Evolutionary conservation across 1,140 invertebrate species (phyloP).

Genomic region (Plectrocnemia conspersa): DNA sequence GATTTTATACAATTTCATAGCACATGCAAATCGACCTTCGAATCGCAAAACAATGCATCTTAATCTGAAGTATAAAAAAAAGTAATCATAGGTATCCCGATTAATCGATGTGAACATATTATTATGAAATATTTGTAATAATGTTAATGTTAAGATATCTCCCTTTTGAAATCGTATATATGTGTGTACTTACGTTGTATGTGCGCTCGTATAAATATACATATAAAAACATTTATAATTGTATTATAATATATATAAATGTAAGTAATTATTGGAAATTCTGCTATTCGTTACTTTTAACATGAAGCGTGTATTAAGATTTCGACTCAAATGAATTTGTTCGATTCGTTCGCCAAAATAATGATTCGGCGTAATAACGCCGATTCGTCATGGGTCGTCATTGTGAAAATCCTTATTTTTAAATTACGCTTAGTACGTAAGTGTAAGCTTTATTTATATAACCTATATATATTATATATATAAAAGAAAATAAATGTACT

Average conservation of each 20-base stretch:
- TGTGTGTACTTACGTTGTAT: too few species aligned
- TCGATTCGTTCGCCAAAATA: conserved; percentile 2
- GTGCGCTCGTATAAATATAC: not conserved
- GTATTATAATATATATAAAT: not conserved
- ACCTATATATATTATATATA: not conserved
- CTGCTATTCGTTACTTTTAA: conserved; percentile 13
- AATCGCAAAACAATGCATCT: too few species aligned
- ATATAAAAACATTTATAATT: conserved; percentile 1
- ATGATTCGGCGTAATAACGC: not conserved
- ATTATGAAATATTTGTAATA: conserved; percentile 20
- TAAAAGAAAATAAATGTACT: not conserved
- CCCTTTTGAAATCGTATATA: conserved; percentile 6
- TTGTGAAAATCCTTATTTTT: conserved; percentile 10
- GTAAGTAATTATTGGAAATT: conserved; percentile 16
- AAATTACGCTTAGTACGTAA: conserved; percentile 16
- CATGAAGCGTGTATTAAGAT: conserved; percentile 6
- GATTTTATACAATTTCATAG: too few species aligned
- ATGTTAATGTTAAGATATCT: conserved; percentile 9
- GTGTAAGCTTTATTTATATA: conserved; percentile 18
- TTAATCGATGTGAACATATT: conserved; percentile 25
- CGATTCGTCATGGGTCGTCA: not conserved
- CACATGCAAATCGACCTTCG: too few species aligned
- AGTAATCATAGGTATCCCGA: conserved; percentile 12
- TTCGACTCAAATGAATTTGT: not conserved
- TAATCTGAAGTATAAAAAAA: too few species aligned